Base-by-base conservation (phyloP, 2,113 vertebrate species). In the Nothocercus julius region DNA sequence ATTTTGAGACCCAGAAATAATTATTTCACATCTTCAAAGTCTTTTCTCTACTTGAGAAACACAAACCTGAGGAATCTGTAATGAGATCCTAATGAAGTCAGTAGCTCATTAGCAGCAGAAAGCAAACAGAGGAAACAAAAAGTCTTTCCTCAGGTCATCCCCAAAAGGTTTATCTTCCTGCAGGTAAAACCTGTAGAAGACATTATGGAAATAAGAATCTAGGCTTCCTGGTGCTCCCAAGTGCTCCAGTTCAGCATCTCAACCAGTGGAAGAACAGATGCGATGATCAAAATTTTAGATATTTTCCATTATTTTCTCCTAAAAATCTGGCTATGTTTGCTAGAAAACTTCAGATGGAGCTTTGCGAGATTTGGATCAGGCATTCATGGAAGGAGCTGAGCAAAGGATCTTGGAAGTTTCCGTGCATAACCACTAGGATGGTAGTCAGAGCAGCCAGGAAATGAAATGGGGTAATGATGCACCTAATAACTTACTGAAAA, bases 401-500 rank as follows among this genome's bases (percentile, higher is more conserved):
- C 58, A 78, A 89, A 92, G 63, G 19, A 17, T 80, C 83, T 76
- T 84, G 83, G 88, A 2, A 0, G 45, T 64, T 94, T 89, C 69
- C 32, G 49, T 45, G 11, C 62, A 32, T 36, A 66, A 82, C 53
- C 44, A 66, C 24, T 40, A 87, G 77, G 59, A 82, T 90, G 82
- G 83, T 92, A 96, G 86, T 87, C 70, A 66, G 86, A 97, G 54
- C 58, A 94, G 89, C 70, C 92, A 94, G 95, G 88, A 96, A 96
- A 96, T 94, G 92, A 94, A 96, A 82, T 89, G 70, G 88, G 40
- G 86, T 94, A 94, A 95, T 92, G 92, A 92, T 96, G 90, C 95
- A 97, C 93, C 96, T 95, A 94, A 97, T 96, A 96, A 96, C 92
- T 94, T 89, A 94, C 94, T 93, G 94, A 92, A 93, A 96, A 90